phyloP scores from a whole-genome alignment of 1,140 invertebrate species.

The Drosophila bipectinata region DNA sequence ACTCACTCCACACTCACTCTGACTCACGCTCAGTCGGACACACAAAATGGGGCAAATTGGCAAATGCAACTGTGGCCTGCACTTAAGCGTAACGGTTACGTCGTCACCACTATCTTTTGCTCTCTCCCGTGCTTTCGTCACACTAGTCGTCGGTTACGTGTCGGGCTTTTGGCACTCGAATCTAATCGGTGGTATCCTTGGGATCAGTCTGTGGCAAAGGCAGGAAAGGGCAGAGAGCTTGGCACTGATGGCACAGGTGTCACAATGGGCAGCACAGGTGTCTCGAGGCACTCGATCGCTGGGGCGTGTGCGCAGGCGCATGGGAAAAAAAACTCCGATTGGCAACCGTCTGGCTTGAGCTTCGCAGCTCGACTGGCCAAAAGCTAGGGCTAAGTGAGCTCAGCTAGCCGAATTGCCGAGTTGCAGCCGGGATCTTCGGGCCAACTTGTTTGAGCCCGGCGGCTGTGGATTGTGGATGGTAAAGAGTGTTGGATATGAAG shows the following conservation, averaged over 20 bases:
- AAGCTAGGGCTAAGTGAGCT: slow-evolving; percentile 30
- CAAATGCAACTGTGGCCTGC: slow-evolving; percentile 71
- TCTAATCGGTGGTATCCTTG: slow-evolving; percentile 16
- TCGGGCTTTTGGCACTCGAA: slow-evolving; percentile 6
- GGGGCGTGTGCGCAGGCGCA: neutral
- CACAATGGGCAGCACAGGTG: neutral
- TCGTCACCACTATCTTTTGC: slow-evolving; percentile 51
- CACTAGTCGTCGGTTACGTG: slow-evolving; percentile 13
- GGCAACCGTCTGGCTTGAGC: slow-evolving; percentile 60
- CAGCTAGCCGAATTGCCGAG: slow-evolving; percentile 31
- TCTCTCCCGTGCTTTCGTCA: slow-evolving; percentile 43
- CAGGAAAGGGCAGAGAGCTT: slow-evolving; percentile 3
- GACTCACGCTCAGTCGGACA: slow-evolving; percentile 41
- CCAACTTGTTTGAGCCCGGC: slow-evolving; percentile 57
- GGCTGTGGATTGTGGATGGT: slow-evolving; percentile 29
- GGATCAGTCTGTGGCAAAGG: slow-evolving; percentile 10
- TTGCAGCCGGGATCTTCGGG: slow-evolving; percentile 17
- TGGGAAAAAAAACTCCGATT: slow-evolving; percentile 1
- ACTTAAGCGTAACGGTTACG: slow-evolving; percentile 77
- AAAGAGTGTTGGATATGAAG: neutral
- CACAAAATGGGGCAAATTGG: slow-evolving; percentile 59
- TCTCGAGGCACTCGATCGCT: slow-evolving; percentile 7
- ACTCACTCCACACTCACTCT: slow-evolving; percentile 30
- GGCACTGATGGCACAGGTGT: slow-evolving; percentile 12
- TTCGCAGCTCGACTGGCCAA: slow-evolving; percentile 58